phyloP scores from a whole-genome alignment of 2,797 vertebrate genomes.

The Novumbra hubbsi region DNA sequence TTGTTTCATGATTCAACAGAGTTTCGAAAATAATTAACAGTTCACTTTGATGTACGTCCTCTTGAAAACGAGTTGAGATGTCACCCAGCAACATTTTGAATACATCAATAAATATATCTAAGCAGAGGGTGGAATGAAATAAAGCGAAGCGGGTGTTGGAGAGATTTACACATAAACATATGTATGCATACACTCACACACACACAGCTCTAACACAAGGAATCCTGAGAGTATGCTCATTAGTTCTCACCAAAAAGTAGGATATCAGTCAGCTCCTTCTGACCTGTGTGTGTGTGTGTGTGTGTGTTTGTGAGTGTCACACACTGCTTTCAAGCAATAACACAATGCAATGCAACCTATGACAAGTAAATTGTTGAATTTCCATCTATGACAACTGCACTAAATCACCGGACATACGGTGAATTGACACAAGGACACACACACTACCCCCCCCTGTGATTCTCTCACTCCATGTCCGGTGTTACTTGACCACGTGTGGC shows the following conservation, averaged over 20 bases:
- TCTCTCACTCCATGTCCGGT: slow-evolving; percentile 55
- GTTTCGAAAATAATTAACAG: not conserved
- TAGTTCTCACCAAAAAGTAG: slow-evolving; percentile 48
- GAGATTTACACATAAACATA: slow-evolving; percentile 1
- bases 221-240: slow-evolving; percentile 59
- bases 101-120: too few relatives aligned
- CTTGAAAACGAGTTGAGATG: too few relatives aligned
- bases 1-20: not conserved
- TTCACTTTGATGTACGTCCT: not conserved
- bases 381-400: not conserved
- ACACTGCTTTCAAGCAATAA: too few relatives aligned
- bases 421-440: slow-evolving; percentile 12
- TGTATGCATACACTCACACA: slow-evolving; percentile 13
- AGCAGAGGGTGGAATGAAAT: not conserved
- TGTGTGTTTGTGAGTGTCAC: not conserved
- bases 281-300: not conserved
- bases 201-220: slow-evolving; percentile 9
- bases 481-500: slow-evolving; percentile 72
- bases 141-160: slow-evolving; percentile 6
- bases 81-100: too few relatives aligned
- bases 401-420: not conserved
- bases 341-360: not conserved
- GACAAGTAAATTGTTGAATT: not conserved
- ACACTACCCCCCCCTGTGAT: slow-evolving; percentile 19
- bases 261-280: slow-evolving; percentile 45